Evolutionary conservation across 2,888 invertebrate genomes (phyloP).

Genomic region (Trachelus troglodyta): DNA sequence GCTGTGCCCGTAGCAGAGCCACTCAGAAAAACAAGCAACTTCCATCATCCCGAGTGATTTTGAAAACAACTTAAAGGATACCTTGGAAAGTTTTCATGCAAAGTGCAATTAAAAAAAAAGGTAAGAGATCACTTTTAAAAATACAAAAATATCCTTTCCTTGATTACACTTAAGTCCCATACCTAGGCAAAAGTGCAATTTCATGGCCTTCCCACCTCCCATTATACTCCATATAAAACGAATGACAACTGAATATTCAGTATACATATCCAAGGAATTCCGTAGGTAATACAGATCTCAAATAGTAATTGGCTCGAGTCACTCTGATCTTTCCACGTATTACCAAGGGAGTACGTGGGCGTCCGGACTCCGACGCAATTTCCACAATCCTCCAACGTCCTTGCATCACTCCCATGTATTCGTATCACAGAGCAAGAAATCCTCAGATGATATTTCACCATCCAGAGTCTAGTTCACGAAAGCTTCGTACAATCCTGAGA

Average conservation of each 20-base stretch:
- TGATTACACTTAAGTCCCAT: not conserved
- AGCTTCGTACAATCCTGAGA: not conserved
- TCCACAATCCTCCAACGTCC: not conserved
- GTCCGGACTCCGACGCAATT: not conserved
- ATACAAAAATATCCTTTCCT: not conserved
- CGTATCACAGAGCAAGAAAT: not conserved
- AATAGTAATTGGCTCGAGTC: not conserved
- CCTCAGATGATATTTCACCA: not conserved
- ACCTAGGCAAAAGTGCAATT: not conserved
- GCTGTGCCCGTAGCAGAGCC: not conserved
- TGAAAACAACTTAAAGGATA: not conserved
- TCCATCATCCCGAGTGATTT: not conserved
- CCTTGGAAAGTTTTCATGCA: not conserved
- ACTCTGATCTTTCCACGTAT: not conserved
- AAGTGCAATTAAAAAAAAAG: not conserved
- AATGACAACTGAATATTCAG: not conserved
- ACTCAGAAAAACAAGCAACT: not conserved
- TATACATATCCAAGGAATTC: not conserved
- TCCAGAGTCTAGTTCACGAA: not conserved
- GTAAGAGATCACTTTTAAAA: not conserved
- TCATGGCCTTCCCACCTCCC: not conserved
- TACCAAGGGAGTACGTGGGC: not conserved
- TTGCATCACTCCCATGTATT: not conserved
- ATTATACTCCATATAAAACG: not conserved
- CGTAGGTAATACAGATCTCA: not conserved